Percentiles rank a stretch among this genome's conserved stretches.
Evolutionary conservation across 1,140 invertebrate species (phyloP).

Genomic region (Drosophila paulistorum): DNA sequence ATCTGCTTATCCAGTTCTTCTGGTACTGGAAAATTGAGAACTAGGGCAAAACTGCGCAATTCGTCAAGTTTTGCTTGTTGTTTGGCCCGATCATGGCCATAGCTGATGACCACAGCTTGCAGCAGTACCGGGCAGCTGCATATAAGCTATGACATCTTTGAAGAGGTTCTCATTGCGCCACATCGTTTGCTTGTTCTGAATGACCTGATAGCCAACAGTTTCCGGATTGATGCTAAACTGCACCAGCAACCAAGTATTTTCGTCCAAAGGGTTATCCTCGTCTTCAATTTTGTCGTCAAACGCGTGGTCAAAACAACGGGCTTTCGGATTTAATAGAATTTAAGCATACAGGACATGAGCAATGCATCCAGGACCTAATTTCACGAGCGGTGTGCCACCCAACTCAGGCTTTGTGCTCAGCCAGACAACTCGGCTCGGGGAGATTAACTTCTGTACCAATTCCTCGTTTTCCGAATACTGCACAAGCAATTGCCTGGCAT

Average conservation of each 20-base stretch:
- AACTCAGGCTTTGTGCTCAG: no score
- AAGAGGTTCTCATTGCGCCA: slow-evolving; percentile 63
- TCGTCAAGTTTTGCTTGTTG: slow-evolving; percentile 44
- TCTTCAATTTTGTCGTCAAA: slow-evolving; percentile 50
- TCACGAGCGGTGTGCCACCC: slow-evolving; percentile 56
- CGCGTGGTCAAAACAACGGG: slow-evolving; percentile 58
- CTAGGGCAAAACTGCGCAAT: slow-evolving; percentile 44
- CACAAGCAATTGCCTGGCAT: slow-evolving; percentile 43
- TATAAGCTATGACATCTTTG: slow-evolving; percentile 69
- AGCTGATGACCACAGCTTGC: slow-evolving; percentile 65
- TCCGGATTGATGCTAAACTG: slow-evolving; percentile 71
- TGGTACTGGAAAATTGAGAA: slow-evolving; percentile 45
- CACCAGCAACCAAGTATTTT: slow-evolving; percentile 63
- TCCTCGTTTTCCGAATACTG: slow-evolving; percentile 56
- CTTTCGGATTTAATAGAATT: slow-evolving; percentile 58
- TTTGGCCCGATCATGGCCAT: slow-evolving; percentile 31
- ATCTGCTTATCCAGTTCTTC: slow-evolving; percentile 39
- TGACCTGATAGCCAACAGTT: slow-evolving; percentile 59
- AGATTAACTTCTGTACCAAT: slow-evolving; percentile 61
- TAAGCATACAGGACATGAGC: slow-evolving; percentile 59
- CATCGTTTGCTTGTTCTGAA: slow-evolving; percentile 50
- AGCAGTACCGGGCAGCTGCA: slow-evolving; percentile 46
- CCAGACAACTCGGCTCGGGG: slow-evolving; percentile 51
- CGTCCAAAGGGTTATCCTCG: slow-evolving; percentile 29
- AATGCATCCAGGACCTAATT: slow-evolving; percentile 33